Conservation (phyloP, 2,113 vertebrate genomes). For the Megaceryle torquata region DNA sequence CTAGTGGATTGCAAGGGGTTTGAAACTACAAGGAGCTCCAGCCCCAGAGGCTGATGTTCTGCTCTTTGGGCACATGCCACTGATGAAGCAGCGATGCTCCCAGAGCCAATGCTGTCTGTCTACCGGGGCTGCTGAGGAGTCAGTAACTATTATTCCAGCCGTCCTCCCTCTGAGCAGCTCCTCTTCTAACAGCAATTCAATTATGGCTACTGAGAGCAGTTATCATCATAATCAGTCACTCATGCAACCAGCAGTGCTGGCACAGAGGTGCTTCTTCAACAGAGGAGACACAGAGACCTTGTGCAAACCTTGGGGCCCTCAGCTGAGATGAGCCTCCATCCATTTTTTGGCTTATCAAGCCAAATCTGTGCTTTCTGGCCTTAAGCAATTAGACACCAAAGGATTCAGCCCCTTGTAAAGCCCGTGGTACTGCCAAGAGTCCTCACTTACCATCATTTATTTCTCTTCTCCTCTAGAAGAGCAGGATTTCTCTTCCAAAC, state of each 20-base stretch:
- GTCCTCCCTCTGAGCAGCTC: background rate
- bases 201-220: background rate
- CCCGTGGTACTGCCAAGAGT: too few species aligned
- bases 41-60: background rate
- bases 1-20: background rate
- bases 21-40: background rate
- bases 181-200: background rate
- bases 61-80: rapidly evolving
- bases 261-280: background rate
- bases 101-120: rapidly evolving
- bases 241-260: background rate
- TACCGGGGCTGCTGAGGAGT: background rate
- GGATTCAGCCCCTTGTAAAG: background rate
- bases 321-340: rapidly evolving
- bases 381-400: rapidly evolving
- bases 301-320: rapidly evolving
- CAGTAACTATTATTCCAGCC: rapidly evolving
- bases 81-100: rapidly evolving
- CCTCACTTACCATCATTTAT: background rate
- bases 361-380: background rate
- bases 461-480: background rate
- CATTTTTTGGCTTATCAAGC: background rate
- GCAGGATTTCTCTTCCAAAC: background rate
- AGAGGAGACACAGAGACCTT: rapidly evolving
- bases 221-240: background rate